Conservation (phyloP, 2,888 invertebrate species). For the Lasioglossum villosulum region DNA sequence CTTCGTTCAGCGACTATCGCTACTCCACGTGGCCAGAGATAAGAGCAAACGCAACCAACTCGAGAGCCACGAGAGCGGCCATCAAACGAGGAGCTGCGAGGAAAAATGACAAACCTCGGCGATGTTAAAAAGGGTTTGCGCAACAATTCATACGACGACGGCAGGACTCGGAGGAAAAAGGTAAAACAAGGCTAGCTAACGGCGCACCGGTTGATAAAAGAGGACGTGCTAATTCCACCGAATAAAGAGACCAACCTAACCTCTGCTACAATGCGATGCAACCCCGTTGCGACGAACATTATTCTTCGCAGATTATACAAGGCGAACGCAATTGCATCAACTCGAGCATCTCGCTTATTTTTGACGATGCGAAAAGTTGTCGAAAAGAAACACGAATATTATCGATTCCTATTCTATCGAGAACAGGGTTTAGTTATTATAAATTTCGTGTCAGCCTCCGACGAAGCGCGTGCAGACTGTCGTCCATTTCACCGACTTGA, state of each 20-base stretch:
- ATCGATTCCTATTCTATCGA: too few relatives aligned
- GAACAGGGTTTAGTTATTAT: background rate
- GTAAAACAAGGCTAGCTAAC: slow-evolving; percentile 11
- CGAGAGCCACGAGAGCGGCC: slow-evolving; percentile 5
- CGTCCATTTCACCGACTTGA: slow-evolving; percentile 56
- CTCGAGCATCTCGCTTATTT: background rate
- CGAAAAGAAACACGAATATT: background rate
- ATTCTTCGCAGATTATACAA: background rate
- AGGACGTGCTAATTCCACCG: background rate
- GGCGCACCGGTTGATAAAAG: slow-evolving; percentile 3
- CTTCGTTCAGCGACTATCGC: slow-evolving; percentile 5
- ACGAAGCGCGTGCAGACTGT: background rate
- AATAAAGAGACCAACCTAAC: background rate
- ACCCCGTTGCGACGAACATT: background rate
- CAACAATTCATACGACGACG: slow-evolving; percentile 6
- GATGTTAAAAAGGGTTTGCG: slow-evolving; percentile 9
- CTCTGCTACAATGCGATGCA: background rate
- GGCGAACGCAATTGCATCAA: background rate
- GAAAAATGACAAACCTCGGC: slow-evolving; percentile 23
- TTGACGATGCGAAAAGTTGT: background rate
- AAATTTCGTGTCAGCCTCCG: background rate
- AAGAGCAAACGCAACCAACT: slow-evolving; percentile 20
- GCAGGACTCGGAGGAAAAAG: background rate
- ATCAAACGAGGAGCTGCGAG: slow-evolving; percentile 10
- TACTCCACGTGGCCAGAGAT: slow-evolving; percentile 6